Percentiles rank a stretch among this genome's conserved stretches.
Evolutionary conservation across 2,888 invertebrate genomes (phyloP).

Genomic region (Sarcophaga variegata): DNA sequence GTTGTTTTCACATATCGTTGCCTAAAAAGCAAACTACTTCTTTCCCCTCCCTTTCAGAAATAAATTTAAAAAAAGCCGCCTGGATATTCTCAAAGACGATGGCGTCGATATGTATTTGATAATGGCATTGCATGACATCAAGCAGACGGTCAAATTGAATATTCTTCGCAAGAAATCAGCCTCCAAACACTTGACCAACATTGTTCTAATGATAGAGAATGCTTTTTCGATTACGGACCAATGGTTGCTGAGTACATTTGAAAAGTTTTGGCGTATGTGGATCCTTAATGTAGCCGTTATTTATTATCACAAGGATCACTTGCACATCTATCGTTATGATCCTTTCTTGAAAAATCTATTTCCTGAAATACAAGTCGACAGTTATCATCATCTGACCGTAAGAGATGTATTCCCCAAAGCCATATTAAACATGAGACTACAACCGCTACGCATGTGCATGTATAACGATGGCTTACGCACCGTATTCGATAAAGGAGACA

Average conservation of each 20-base stretch:
- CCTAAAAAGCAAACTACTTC: not conserved
- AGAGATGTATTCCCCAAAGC: slow-evolving; percentile 76
- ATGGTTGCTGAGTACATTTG: slow-evolving; percentile 82
- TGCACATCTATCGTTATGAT: slow-evolving; percentile 83
- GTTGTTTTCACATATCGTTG: not conserved
- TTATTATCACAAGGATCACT: slow-evolving; percentile 74
- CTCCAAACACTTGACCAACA: slow-evolving; percentile 78
- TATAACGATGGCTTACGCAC: slow-evolving; percentile 81
- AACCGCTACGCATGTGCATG: slow-evolving; percentile 77
- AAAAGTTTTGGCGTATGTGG: slow-evolving; percentile 83
- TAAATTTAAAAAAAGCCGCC: slow-evolving; percentile 66
- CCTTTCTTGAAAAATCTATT: slow-evolving; percentile 80
- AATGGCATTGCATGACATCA: slow-evolving; percentile 76
- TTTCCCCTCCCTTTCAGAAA: slow-evolving; percentile 71
- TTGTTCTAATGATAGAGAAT: slow-evolving; percentile 76
- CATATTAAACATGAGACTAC: slow-evolving; percentile 78
- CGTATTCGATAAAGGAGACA: slow-evolving; percentile 71
- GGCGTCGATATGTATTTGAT: slow-evolving; percentile 78
- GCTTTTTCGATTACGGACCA: slow-evolving; percentile 69
- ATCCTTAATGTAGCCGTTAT: slow-evolving; percentile 82
- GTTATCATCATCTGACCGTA: slow-evolving; percentile 58
- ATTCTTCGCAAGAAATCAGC: slow-evolving; percentile 78
- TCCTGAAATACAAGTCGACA: not conserved
- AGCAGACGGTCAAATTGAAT: slow-evolving; percentile 75
- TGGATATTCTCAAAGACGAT: slow-evolving; percentile 76